Evolutionary conservation across 2,888 invertebrate genomes (phyloP), one percentile per base, ranked within the genome.

Genomic region (Trichogramma evanescens): DNA sequence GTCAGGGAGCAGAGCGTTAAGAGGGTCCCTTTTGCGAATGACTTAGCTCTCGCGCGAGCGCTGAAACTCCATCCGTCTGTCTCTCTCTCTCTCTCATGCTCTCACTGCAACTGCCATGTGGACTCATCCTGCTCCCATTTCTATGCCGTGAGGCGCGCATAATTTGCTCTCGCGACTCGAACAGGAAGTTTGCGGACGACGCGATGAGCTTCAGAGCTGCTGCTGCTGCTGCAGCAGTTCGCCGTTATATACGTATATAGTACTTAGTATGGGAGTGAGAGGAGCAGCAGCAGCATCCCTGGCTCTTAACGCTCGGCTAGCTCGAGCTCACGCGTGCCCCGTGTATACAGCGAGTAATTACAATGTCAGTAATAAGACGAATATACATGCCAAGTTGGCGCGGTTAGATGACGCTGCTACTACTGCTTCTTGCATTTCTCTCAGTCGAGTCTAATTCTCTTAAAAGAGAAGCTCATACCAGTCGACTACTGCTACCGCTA

Each of bases 311-410:
- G 45, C 45, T 8, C 45, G 8, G 8, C 26, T 26, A 8, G 45
- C 45, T 9, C 2, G 45, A n/a, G 45, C 26, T 26, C 26, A 42
- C 39, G 13, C 42, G 44, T 45, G 42, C 26, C 46, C 13, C 49
- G 26, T 13, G 56, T 62, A 56, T 57, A 45, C 45, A 50, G 44
- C 54, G 56, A n/a, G 58, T 62, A 62, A 62, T 62, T 62, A 62
- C 62, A 62, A 58, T 58, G 58, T 62, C 58, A 38, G 51, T 58
- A 62, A 62, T 62, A 58, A 58, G 52, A 58, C 54, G 52, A 55
- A 56, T 61, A 52, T 58, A 53, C 49, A 40, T 6, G 6, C 51
- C 8, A 44, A 45, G 10, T 8, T 50, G 2, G 26, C 26, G 9
- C 5, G 13, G 10, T 39, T 4, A 26, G 26, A 26, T 26, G 26